Percentiles rank a stretch among this genome's conserved stretches.
Evolutionary conservation across 37 sponge, comb jelly and placozoan species (phyloP).

Genomic region (Tethya wilhelma): DNA sequence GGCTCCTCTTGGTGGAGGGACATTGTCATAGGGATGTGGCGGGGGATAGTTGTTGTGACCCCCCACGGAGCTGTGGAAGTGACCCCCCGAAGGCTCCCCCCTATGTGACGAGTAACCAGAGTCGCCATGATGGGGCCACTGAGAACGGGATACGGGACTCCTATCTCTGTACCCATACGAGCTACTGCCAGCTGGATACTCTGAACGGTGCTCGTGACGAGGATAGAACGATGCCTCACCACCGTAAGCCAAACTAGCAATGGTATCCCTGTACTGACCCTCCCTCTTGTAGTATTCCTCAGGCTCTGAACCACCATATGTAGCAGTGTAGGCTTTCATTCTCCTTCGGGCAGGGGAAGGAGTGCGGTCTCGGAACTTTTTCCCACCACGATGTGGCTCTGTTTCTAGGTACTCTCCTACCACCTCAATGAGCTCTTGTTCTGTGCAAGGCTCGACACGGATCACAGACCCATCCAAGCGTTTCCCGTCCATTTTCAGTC

Average conservation of each 20-base stretch:
- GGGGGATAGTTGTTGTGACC: too few species aligned
- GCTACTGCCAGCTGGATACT: neutral
- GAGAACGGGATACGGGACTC: neutral
- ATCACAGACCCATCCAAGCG: constrained; percentile 28
- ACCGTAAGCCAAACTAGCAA: constrained; percentile 23
- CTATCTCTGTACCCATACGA: neutral
- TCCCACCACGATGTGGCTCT: neutral
- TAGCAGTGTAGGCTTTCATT: neutral
- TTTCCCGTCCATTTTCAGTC: constrained; percentile 38
- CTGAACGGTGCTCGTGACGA: neutral
- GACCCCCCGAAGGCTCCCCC: too few species aligned
- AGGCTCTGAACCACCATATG: neutral
- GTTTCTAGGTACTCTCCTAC: neutral
- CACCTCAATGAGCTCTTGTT: constrained; percentile 39
- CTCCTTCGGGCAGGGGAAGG: constrained; percentile 30
- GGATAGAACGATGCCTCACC: neutral
- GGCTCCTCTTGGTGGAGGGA: too few species aligned
- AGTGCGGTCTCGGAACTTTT: neutral
- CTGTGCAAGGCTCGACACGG: constrained; percentile 40
- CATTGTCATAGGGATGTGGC: too few species aligned
- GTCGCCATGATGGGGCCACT: too few species aligned
- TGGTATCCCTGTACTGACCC: constrained; percentile 11
- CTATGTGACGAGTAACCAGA: too few species aligned
- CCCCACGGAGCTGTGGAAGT: too few species aligned
- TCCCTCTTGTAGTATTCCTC: constrained; percentile 13